Evolutionary conservation across 2,888 invertebrate species (phyloP), one percentile per base, ranked within the genome.

Genomic region (Esperia sulphurella): DNA sequence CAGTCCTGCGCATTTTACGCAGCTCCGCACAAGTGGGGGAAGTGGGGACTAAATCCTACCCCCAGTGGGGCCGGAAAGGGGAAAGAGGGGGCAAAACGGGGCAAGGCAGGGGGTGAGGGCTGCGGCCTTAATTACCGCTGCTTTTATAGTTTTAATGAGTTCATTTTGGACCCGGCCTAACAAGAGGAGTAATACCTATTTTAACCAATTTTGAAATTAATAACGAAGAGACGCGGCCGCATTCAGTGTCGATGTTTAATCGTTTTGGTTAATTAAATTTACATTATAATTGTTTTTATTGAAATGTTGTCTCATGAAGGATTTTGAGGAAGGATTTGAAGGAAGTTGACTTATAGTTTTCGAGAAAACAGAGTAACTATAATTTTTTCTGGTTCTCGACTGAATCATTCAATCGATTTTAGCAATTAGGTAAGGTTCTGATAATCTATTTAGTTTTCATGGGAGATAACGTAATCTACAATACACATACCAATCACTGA

Each of bases 61-160:
- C 69, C 66, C 63, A 45, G 48, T 49, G 67, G 65, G 67, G 61
- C 63, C 65, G 68, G 68, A 63, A 35, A n/a, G 63, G 61, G 65
- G 61, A 61, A 51, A 59, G 67, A 52, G 57, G 61, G 59, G 52
- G 60, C 59, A 63, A n/a, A n/a, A n/a, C n/a, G n/a, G n/a, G n/a
- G n/a, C n/a, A 61, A 61, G 62, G 55, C 58, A 8, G 63, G 63
- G 58, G 60, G 58, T 58, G 62, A 63, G 71, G 75, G 74, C 76
- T 69, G 74, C 70, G 83, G 82, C 75, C 83, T 86, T 92, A 93
- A 92, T 93, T 92, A 92, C 92, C 92, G 91, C 91, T 88, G 92
- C 92, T 92, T 92, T 92, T 92, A 92, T 93, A 92, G 92, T 92
- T 93, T 92, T 92, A 93, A 93, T 93, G 92, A 93, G 92, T 92